Conservation (phyloP, 1,140 invertebrate species). For the Wasmannia auropunctata region DNA sequence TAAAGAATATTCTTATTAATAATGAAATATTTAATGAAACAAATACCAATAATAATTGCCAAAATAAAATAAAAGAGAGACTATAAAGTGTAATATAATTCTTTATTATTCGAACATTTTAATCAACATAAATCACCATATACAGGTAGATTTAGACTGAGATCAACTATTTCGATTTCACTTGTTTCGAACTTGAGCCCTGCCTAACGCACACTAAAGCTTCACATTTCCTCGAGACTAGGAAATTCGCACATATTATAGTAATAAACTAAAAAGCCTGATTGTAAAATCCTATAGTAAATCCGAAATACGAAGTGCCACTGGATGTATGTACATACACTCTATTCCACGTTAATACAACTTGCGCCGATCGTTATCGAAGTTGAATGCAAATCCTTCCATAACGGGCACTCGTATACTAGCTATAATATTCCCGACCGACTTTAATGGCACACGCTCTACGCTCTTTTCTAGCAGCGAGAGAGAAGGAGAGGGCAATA, state of each 20-base stretch:
- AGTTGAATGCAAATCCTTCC: constrained; percentile 60
- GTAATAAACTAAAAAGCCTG: constrained; percentile 19
- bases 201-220: neutral
- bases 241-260: neutral
- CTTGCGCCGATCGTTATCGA: constrained; percentile 60
- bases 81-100: neutral
- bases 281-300: constrained; percentile 21
- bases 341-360: constrained; percentile 52
- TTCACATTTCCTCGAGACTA: neutral
- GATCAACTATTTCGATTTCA: neutral
- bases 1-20: neutral
- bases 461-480: constrained; percentile 1
- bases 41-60: neutral
- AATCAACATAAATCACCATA: neutral
- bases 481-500: neutral
- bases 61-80: neutral
- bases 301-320: constrained; percentile 8
- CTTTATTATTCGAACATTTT: neutral
- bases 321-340: neutral
- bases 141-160: neutral
- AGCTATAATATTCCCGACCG: constrained; percentile 37
- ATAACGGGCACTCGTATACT: constrained; percentile 45
- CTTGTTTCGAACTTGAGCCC: neutral
- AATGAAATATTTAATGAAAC: neutral
- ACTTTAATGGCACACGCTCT: constrained; percentile 55